A percentile compares a stretch with the other conserved stretches of the same genome.
These are phyloP conservation scores for Gymnodraco acuticeps DNA, from an alignment of 2,797 vertebrate species.

Conservation along the genomic window DNA sequence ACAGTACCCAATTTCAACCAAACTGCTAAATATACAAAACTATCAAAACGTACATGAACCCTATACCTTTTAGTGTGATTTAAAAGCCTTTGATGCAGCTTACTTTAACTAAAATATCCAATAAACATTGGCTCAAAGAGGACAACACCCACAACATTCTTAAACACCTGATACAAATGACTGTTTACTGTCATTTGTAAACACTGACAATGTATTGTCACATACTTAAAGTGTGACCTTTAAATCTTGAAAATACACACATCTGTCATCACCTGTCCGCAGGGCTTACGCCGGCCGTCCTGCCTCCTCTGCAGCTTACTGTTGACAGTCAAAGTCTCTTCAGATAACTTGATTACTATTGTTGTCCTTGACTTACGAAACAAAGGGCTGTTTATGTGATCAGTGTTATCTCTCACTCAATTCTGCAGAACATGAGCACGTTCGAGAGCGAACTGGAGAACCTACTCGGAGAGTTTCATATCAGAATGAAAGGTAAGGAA, in stretches of 20 bases:
- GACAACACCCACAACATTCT: slow-evolving; percentile 4
- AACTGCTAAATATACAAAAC: too few relatives aligned
- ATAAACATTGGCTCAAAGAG: neutral
- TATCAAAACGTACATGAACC: too few relatives aligned
- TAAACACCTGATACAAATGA: slow-evolving; percentile 6
- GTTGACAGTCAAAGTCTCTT: slow-evolving; percentile 16
- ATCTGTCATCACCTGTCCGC: slow-evolving; percentile 24
- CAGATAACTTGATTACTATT: slow-evolving; percentile 50
- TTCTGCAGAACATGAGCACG: slow-evolving; percentile 93
- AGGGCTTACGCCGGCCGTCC: slow-evolving; percentile 10
- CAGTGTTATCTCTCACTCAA: slow-evolving; percentile 21
- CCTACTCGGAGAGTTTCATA: slow-evolving; percentile 96
- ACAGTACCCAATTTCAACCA: too few relatives aligned
- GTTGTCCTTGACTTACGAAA: slow-evolving; percentile 33
- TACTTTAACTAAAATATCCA: neutral
- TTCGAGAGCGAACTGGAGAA: slow-evolving; percentile 96
- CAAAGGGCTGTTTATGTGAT: slow-evolving; percentile 32
- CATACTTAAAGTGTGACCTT: slow-evolving; percentile 1
- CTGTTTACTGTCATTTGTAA: slow-evolving; percentile 37
- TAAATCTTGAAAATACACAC: slow-evolving; percentile 36
- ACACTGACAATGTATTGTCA: slow-evolving; percentile 23
- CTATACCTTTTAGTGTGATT: too few relatives aligned
- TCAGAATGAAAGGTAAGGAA: slow-evolving; percentile 96
- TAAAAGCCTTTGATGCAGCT: too few relatives aligned
- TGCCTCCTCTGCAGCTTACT: slow-evolving; percentile 6